Percentiles rank a stretch among this genome's conserved stretches.
Conservation (phyloP, 2,888 invertebrate genomes). For the Athalia circularis region DNA sequence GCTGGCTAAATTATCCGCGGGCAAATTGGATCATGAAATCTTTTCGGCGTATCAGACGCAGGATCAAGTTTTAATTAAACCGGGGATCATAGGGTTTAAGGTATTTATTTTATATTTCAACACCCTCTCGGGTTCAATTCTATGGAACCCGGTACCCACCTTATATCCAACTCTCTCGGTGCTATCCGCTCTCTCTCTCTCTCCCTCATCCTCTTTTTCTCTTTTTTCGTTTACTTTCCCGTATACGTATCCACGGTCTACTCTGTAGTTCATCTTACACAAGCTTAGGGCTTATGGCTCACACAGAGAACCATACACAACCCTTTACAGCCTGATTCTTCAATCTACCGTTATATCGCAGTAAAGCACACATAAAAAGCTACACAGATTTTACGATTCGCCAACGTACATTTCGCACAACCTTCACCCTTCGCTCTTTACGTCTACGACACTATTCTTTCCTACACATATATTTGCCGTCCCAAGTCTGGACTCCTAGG, state of each 20-base stretch:
- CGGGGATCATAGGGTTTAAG: slow-evolving; percentile 66
- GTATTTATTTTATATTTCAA: slow-evolving; percentile 69
- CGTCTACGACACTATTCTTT: background rate
- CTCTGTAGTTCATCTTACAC: background rate
- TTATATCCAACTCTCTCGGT: slow-evolving; percentile 33
- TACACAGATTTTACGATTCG: slow-evolving; percentile 65
- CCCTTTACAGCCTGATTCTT: slow-evolving; percentile 65
- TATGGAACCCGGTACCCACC: slow-evolving; percentile 52
- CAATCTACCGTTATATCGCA: slow-evolving; percentile 59
- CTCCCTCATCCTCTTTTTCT: slow-evolving; percentile 46
- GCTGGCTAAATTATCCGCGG: slow-evolving; percentile 60
- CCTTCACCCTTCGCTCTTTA: background rate
- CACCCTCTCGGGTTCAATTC: slow-evolving; percentile 57
- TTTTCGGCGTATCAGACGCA: slow-evolving; percentile 61
- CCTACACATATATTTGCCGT: too few relatives aligned
- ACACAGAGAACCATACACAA: slow-evolving; percentile 36
- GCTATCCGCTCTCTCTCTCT: slow-evolving; percentile 10
- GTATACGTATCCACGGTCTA: slow-evolving; percentile 55
- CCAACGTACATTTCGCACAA: slow-evolving; percentile 47
- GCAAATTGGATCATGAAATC: slow-evolving; percentile 63
- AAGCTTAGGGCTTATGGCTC: too few relatives aligned
- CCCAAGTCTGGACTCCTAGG: too few relatives aligned
- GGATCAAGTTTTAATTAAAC: slow-evolving; percentile 71
- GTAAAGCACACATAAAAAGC: slow-evolving; percentile 52
- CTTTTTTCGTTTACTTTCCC: slow-evolving; percentile 39